phyloP scores from a whole-genome alignment of 1,140 invertebrate genomes.

The Eufriesea mexicana region DNA sequence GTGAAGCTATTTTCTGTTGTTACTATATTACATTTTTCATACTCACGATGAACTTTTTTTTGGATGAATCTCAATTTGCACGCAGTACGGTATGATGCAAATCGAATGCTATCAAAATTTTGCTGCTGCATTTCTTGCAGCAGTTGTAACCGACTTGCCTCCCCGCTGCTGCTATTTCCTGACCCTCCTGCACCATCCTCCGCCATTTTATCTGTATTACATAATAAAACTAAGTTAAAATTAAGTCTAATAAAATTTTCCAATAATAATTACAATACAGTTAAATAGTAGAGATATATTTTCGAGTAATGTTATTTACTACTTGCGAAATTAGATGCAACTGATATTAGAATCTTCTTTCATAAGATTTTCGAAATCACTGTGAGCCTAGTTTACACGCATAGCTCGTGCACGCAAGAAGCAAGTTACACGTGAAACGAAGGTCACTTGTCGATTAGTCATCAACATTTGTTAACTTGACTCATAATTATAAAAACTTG shows the following conservation, averaged over 20 bases:
- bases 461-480: neutral
- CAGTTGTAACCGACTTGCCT: constrained; percentile 85
- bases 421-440: constrained; percentile 9
- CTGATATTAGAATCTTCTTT: neutral
- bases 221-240: constrained; percentile 11
- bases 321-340: neutral
- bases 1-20: neutral
- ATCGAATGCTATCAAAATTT: constrained; percentile 97
- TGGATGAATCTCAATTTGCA: constrained; percentile 98
- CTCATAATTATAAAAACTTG: neutral
- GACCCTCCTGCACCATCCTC: constrained; percentile 75
- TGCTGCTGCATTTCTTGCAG: constrained; percentile 93
- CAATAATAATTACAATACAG: neutral
- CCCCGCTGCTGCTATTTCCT: constrained; percentile 72
- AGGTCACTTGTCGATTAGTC: constrained; percentile 43
- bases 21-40: neutral
- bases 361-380: neutral
- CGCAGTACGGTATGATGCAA: constrained; percentile 98
- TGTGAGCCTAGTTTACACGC: constrained; percentile 2
- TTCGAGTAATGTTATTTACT: neutral
- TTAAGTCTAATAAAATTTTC: neutral
- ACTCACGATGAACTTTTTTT: constrained; percentile 96
- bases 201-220: constrained; percentile 71
- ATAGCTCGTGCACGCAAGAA: neutral
- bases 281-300: neutral